Base-by-base conservation (phyloP, 2,797 vertebrate genomes). In the Aulostomus chinensis region DNA sequence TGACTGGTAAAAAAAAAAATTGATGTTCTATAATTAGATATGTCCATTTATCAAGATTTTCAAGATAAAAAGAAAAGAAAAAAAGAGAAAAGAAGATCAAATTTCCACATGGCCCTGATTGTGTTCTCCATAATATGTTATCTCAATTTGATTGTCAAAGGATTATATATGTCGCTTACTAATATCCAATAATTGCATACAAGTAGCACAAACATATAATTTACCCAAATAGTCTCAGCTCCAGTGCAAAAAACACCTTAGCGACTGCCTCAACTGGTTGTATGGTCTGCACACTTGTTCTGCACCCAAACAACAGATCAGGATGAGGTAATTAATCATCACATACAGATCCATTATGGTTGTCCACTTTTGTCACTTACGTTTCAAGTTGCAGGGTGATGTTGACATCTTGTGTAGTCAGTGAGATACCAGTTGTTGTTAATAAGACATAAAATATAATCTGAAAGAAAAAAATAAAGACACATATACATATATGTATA, bases 201-300 rank as follows among this genome's bases (percentile, higher is more conserved):
- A n/a, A n/a, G n/a, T 33, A 41, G 6, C 4, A n/a, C 7, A 25
- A 24, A 49, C 13, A 9, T 14, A 25, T n/a, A 64, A 83, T 93
- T 86, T 80, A 98, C 95, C 94, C 95, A 1, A 88, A 75, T 47
- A 97, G 65, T 25, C 94, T 92, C 55, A 98, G 86, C 68, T 93
- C 85, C 57, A 98, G 82, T 70, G 95, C 92, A 86, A 98, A 92
- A 71, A 94, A 79, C 57, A 97, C 94, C 89, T 88, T 93, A 55
- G 94, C 93, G 22, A 83, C 88, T 4, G 94, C 93, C 58, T 86
- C 82, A 58, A 93, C 84, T 73, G 78, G 70, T 58, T 73, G 84
- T 84, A 93, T 92, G 68, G 60, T 81, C 80, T 98, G 95, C 75
- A 87, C 81, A 74, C 96, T 98, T 67, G 93, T 94, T 86, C 96